Conservation (phyloP, 2,888 invertebrate genomes). For the Cheilosia vulpina region DNA sequence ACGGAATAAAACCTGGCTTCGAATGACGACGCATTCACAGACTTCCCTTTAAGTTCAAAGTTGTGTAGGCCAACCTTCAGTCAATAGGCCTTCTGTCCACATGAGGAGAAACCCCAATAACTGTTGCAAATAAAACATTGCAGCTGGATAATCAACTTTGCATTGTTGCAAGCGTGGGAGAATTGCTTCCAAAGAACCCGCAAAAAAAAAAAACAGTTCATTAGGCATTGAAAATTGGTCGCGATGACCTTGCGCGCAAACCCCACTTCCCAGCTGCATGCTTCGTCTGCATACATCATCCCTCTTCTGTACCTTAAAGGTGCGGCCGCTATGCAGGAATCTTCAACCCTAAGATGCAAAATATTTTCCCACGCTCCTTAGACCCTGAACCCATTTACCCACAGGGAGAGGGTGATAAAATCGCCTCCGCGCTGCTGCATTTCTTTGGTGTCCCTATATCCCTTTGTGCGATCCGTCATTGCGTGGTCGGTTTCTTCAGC, state of each 20-base stretch:
- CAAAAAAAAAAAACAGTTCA: not conserved
- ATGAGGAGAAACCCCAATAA: no score
- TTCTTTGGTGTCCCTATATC: no score
- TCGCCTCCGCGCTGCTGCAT: no score
- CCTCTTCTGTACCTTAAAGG: slow-evolving; percentile 34
- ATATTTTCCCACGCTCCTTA: slow-evolving; percentile 66
- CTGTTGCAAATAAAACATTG: not conserved
- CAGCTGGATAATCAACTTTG: slow-evolving; percentile 16
- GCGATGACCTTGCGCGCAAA: slow-evolving; percentile 24
- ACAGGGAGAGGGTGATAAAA: no score
- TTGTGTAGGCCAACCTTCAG: no score
- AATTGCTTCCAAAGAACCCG: slow-evolving; percentile 11
- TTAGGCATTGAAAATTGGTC: not conserved
- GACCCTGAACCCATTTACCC: not conserved
- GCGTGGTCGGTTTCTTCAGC: slow-evolving; percentile 49
- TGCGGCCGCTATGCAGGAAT: slow-evolving; percentile 18
- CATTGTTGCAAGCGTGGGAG: slow-evolving; percentile 47
- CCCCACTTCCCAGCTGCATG: slow-evolving; percentile 38
- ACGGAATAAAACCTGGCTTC: no score
- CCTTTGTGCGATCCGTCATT: slow-evolving; percentile 24
- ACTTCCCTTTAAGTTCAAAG: no score
- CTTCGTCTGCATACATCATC: slow-evolving; percentile 29
- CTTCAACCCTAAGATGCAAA: slow-evolving; percentile 56
- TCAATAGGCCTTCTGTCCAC: no score
- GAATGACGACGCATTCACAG: no score